A percentile compares a stretch with the other conserved stretches of the same genome.
Conservation (phyloP, 2,888 invertebrate genomes). For the Galeruca laticollis region DNA sequence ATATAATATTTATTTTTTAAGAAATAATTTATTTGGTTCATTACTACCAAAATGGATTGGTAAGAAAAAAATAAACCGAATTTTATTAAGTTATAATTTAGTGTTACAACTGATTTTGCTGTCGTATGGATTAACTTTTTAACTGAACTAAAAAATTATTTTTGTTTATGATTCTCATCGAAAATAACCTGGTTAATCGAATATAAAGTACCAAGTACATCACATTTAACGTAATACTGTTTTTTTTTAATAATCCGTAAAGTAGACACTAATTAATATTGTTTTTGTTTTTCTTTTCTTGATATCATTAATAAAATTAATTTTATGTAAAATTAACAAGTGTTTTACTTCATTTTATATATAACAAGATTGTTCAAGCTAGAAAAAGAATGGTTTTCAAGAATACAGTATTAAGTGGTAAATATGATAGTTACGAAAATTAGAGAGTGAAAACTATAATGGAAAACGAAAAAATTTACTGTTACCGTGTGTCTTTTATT, state of each 20-base stretch:
- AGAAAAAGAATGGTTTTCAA: too few species aligned
- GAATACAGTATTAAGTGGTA: too few species aligned
- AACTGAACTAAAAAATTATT: constrained; percentile 31
- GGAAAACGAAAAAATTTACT: too few species aligned
- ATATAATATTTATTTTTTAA: constrained; percentile 43
- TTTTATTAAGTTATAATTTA: constrained; percentile 41
- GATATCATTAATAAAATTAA: constrained; percentile 9
- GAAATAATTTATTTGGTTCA: constrained; percentile 46
- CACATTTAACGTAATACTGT: constrained; percentile 17
- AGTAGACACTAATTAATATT: constrained; percentile 15
- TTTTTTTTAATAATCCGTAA: constrained; percentile 23
- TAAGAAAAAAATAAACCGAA: constrained; percentile 20
- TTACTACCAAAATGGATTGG: constrained; percentile 23
- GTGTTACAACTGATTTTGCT: constrained; percentile 42
- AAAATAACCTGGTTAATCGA: constrained; percentile 9
- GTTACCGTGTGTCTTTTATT: too few species aligned
- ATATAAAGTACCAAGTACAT: constrained; percentile 22
- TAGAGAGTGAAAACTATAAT: too few species aligned
- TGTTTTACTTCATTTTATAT: not conserved
- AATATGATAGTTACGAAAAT: too few species aligned
- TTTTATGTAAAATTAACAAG: not conserved
- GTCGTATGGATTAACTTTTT: constrained; percentile 37
- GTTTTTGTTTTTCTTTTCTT: constrained; percentile 7
- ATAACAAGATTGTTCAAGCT: too few species aligned
- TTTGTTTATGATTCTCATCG: constrained; percentile 4